Conservation (phyloP, 53 echinoderm and acorn worm species). For the Stichopus horrens region DNA sequence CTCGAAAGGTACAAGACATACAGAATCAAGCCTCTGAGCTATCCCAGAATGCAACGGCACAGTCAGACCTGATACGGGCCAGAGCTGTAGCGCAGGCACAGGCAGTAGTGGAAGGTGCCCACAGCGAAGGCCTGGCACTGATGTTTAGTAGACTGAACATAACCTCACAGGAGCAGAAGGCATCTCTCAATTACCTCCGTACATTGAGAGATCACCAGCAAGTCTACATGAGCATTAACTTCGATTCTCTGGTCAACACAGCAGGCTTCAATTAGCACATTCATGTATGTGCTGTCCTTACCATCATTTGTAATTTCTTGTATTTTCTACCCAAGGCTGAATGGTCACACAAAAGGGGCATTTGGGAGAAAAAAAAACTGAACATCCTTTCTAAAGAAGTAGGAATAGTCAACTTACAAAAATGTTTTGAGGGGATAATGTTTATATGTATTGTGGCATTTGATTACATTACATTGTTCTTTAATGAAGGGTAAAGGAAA, state of each 20-base stretch:
- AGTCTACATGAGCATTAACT: slow-evolving; percentile 66
- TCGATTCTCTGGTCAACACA: slow-evolving; percentile 63
- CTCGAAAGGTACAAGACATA: slow-evolving; percentile 55
- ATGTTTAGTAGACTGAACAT: slow-evolving; percentile 65
- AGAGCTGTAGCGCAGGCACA: slow-evolving; percentile 63
- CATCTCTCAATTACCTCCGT: slow-evolving; percentile 75
- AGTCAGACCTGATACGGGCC: slow-evolving; percentile 62
- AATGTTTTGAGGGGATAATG: too few relatives aligned
- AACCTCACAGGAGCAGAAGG: slow-evolving; percentile 64
- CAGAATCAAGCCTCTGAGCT: slow-evolving; percentile 68
- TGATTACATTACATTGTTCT: too few relatives aligned
- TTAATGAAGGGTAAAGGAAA: too few relatives aligned
- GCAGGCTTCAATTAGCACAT: slow-evolving; percentile 36
- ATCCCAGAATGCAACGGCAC: slow-evolving; percentile 75
- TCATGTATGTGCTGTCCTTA: too few relatives aligned
- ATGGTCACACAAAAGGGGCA: too few relatives aligned
- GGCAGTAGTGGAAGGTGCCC: slow-evolving; percentile 63
- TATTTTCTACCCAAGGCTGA: too few relatives aligned
- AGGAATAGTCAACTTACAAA: too few relatives aligned
- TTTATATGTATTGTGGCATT: too few relatives aligned
- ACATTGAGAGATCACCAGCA: slow-evolving; percentile 65
- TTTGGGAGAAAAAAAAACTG: too few relatives aligned
- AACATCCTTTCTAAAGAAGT: too few relatives aligned
- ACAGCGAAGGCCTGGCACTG: slow-evolving; percentile 61
- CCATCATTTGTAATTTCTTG: too few relatives aligned